Evolutionary conservation across 2,888 invertebrate genomes (phyloP), one percentile per base, ranked within the genome.

Genomic region (Mechanitis mazaeus): DNA sequence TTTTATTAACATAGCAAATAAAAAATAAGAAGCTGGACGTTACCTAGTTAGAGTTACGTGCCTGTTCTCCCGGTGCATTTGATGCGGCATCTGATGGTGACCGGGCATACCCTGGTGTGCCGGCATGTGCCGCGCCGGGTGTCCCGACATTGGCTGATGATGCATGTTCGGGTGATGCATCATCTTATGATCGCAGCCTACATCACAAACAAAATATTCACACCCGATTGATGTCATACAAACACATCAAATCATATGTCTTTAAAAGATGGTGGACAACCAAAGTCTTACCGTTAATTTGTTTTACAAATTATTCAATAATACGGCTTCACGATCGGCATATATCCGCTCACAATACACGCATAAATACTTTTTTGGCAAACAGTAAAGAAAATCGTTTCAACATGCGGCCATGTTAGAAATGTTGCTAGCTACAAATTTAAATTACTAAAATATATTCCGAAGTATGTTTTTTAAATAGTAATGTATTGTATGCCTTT

Each of bases 391-490:
- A 94, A 93, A 93, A 93, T 91, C 91, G 91, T 90, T 91, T 92
- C 94, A 94, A 94, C 94, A 94, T 94, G 94, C 94, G 94, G 94
- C 95, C 94, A 95, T 94, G 94, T 94, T 95, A 93, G 85, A 83
- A 66, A 66, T 66, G 66, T 66, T 66, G 61, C 42, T 42, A 42
- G 42, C 42, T 42, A 42, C 7, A 42, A 42, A 42, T 42, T 42
- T 9, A 9, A 42, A 42, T 42, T 42, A 42, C 38, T 42, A 11
- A 3, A 9, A 9, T 9, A 42, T 42, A 42, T 9, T 42, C 11
- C 11, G 3, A 9, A 20, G 20, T 20, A 20, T 20, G 20, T 20
- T 20, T 20, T 20, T 20, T 20, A 20, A 20, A 1, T 20, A 20
- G 20, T 20, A 20, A 20, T 20, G 20, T 20, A 20, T 20, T 20